Evolutionary conservation across 2,113 vertebrate species (phyloP).

Genomic region (Emydocephalus ijimae): DNA sequence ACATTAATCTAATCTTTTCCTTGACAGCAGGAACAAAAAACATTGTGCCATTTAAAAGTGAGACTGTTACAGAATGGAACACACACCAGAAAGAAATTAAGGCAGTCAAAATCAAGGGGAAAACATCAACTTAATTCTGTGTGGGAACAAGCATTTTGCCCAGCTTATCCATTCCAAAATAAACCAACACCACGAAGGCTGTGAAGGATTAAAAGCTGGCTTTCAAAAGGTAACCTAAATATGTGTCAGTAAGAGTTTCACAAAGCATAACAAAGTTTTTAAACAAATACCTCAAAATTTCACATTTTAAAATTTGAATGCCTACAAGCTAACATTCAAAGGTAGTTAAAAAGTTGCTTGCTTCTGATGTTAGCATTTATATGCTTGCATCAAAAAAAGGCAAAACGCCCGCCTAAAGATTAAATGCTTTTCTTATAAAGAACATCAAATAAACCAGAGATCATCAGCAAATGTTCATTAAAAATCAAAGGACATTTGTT

Average conservation of each 20-base stretch:
- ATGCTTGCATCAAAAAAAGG: slow-evolving; percentile 5
- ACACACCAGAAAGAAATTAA: neutral
- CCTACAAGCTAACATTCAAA: slow-evolving; percentile 15
- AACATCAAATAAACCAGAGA: slow-evolving; percentile 17
- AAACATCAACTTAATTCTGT: neutral
- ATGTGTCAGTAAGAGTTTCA: neutral
- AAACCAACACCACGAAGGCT: neutral
- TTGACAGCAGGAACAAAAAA: neutral
- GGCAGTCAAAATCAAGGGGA: neutral
- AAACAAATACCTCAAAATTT: neutral
- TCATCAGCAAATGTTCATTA: slow-evolving; percentile 19
- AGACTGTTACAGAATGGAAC: neutral
- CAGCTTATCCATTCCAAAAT: neutral
- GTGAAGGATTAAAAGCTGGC: fast-evolving
- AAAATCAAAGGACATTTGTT: slow-evolving; percentile 23
- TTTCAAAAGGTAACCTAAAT: slow-evolving; percentile 1
- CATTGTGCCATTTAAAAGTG: neutral
- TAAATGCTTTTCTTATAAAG: slow-evolving; percentile 49
- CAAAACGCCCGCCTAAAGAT: slow-evolving; percentile 2
- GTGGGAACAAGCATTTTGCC: neutral
- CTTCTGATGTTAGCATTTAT: slow-evolving; percentile 22
- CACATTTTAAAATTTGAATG: slow-evolving; percentile 1
- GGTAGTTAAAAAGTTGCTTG: slow-evolving; percentile 6
- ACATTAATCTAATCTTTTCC: neutral
- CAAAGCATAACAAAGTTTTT: neutral